phyloP scores from a whole-genome alignment of 1,140 invertebrate genomes.

The Drosophila asahinai region DNA sequence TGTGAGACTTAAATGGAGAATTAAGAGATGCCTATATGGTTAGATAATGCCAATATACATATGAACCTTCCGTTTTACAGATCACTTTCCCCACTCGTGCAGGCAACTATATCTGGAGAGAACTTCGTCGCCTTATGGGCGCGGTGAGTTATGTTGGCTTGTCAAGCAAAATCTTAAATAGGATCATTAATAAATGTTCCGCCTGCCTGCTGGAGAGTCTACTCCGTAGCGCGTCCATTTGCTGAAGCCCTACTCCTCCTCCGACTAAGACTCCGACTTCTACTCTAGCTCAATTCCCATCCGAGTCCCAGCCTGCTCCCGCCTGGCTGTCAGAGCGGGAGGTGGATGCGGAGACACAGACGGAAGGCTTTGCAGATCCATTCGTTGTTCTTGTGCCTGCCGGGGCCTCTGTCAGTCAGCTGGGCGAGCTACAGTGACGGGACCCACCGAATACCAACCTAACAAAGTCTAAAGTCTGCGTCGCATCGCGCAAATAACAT shows the following conservation, averaged over 20 bases:
- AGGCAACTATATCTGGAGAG: conserved; percentile 16
- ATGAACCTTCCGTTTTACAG: neutral
- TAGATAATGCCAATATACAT: conserved; percentile 17
- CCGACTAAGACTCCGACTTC: conserved; percentile 22
- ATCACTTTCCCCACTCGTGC: conserved; percentile 17
- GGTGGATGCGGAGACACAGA: conserved; percentile 26
- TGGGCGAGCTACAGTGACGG: conserved; percentile 46
- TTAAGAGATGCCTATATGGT: conserved; percentile 21
- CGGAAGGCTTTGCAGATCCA: conserved; percentile 58
- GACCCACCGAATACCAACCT: conserved; percentile 39
- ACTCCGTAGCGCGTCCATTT: conserved; percentile 18
- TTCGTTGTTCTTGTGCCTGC: conserved; percentile 28
- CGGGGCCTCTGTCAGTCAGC: conserved; percentile 61
- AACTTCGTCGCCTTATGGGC: conserved; percentile 43
- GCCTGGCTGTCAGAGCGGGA: conserved; percentile 25
- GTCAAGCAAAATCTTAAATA: conserved; percentile 65
- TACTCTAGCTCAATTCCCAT: neutral
- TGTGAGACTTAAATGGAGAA: conserved; percentile 16
- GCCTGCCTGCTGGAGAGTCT: conserved; percentile 41
- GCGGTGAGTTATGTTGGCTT: conserved; percentile 64
- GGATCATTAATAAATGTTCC: conserved; percentile 79
- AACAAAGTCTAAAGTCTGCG: conserved; percentile 63
- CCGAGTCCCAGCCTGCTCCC: conserved; percentile 8
- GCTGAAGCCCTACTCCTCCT: conserved; percentile 18
- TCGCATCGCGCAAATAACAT: conserved; percentile 70